These are phyloP conservation scores for Phalacrocorax brasilianus DNA, from an alignment of 2,113 vertebrate genomes.

Conservation along the genomic window DNA sequence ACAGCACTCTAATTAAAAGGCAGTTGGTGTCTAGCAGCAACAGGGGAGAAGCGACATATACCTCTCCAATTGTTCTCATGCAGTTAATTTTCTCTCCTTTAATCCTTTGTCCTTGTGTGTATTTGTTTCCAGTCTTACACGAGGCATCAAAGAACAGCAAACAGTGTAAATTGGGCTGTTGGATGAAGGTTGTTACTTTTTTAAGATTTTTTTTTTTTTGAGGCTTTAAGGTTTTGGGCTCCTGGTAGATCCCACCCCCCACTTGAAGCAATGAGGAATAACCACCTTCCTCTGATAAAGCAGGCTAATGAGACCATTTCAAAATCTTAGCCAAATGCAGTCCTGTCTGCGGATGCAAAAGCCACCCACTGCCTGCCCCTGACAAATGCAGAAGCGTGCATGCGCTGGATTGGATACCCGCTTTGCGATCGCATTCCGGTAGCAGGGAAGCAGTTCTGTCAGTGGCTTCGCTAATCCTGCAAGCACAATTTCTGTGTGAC, in stretches of 20 bases:
- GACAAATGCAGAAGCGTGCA: accelerated
- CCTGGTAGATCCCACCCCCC: background rate
- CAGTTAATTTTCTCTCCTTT: slow-evolving; percentile 49
- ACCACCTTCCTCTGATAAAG: background rate
- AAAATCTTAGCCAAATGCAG: background rate
- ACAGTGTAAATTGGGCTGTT: background rate
- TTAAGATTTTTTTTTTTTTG: background rate
- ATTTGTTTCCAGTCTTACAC: slow-evolving; percentile 18
- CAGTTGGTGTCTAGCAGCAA: slow-evolving; percentile 29
- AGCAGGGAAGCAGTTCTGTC: background rate
- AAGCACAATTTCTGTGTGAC: background rate
- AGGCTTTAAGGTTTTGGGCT: background rate
- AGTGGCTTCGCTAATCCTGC: background rate
- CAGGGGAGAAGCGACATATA: slow-evolving; percentile 5
- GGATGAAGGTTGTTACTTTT: background rate
- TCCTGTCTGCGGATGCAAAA: background rate
- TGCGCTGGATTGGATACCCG: background rate
- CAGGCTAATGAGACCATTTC: slow-evolving; percentile 29
- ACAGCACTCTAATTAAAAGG: slow-evolving; percentile 46
- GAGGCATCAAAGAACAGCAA: slow-evolving; percentile 1
- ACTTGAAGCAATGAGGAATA: background rate
- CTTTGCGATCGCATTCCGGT: background rate
- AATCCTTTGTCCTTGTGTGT: slow-evolving; percentile 20
- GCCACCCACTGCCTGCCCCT: background rate
- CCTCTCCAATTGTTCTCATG: slow-evolving; percentile 32